Evolutionary conservation across 2,113 vertebrate species (phyloP).

Genomic region (Calyptomena viridis): DNA sequence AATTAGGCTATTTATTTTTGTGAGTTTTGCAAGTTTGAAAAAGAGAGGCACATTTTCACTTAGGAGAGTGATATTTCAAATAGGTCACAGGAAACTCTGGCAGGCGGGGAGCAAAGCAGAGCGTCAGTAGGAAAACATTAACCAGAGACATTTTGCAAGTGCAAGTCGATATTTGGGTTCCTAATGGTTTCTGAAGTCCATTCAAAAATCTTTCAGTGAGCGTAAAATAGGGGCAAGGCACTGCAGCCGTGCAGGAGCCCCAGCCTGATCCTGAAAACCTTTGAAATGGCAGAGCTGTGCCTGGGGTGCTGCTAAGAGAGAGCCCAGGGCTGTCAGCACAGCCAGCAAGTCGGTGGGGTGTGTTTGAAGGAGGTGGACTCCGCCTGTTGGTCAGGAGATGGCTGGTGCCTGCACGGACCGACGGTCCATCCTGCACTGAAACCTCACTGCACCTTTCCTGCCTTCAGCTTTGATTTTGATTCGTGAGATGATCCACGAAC

Average conservation of each 20-base stretch:
- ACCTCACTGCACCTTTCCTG: not conserved
- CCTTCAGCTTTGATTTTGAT: not conserved
- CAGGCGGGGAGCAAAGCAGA: constrained; percentile 40
- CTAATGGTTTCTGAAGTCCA: constrained; percentile 55
- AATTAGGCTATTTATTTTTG: constrained; percentile 69
- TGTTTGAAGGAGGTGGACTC: not conserved
- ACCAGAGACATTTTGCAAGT: constrained; percentile 67
- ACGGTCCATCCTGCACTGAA: accelerated
- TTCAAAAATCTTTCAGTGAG: constrained; percentile 36
- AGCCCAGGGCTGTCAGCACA: not conserved
- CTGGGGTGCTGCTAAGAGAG: not conserved
- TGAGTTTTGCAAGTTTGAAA: constrained; percentile 70
- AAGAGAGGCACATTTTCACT: constrained; percentile 66
- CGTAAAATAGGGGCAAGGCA: constrained; percentile 32
- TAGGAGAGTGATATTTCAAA: constrained; percentile 67
- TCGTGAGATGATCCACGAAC: not conserved
- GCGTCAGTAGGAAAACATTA: constrained; percentile 62
- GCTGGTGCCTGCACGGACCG: not conserved
- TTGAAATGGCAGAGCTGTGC: not conserved
- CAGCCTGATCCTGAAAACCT: not conserved
- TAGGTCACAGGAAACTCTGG: constrained; percentile 68
- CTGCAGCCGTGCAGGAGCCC: not conserved
- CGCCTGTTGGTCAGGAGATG: not conserved
- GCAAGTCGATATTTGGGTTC: constrained; percentile 44
- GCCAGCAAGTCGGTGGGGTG: not conserved